phyloP scores from a whole-genome alignment of 1,140 invertebrate genomes.

The Drosophila asahinai region DNA sequence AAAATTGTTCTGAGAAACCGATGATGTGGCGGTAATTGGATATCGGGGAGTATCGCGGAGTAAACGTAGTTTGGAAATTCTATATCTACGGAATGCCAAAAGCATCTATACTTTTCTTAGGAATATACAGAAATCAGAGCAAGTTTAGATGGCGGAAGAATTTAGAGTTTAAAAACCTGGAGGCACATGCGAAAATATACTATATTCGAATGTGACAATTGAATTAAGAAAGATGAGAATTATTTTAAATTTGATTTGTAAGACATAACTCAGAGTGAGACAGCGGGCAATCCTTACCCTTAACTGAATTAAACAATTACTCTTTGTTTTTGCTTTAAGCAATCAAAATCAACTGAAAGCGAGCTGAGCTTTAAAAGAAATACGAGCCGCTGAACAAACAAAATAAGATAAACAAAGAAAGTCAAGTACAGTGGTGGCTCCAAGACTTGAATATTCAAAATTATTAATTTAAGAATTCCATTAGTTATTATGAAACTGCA shows the following conservation, averaged over 20 bases:
- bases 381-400: conserved; percentile 45
- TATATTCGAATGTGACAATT: conserved; percentile 44
- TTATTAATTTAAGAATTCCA: neutral
- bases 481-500: neutral
- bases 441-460: neutral
- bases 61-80: neutral
- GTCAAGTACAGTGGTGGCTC: conserved; percentile 45
- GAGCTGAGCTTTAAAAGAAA: conserved; percentile 70
- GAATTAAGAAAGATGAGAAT: conserved; percentile 44
- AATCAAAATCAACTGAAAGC: conserved; percentile 52
- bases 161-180: conserved; percentile 16
- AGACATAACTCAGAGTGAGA: conserved; percentile 54
- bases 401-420: conserved; percentile 72
- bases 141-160: neutral
- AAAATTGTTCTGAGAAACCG: conserved; percentile 40
- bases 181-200: conserved; percentile 5
- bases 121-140: neutral
- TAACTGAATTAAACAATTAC: conserved; percentile 45
- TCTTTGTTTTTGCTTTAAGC: conserved; percentile 57
- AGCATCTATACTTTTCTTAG: neutral
- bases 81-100: conserved; percentile 1
- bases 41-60: conserved; percentile 20
- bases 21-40: conserved; percentile 51
- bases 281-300: conserved; percentile 26
- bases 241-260: conserved; percentile 38